A percentile compares a stretch with the other conserved stretches of the same genome.
Evolutionary conservation across 2,113 vertebrate species (phyloP).

Genomic region (Bungarus multicinctus): DNA sequence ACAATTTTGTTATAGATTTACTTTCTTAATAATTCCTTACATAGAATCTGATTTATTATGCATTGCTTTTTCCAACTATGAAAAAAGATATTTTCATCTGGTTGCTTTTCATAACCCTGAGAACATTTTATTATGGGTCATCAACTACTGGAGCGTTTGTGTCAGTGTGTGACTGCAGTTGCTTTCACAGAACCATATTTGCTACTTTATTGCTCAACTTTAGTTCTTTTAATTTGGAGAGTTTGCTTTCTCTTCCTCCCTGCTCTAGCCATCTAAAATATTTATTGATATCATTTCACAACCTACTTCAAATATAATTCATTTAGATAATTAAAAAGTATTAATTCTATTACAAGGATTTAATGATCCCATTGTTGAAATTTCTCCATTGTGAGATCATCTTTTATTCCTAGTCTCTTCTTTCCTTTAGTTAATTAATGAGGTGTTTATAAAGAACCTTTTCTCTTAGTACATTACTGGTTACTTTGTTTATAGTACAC

Average conservation of each 20-base stretch:
- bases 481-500: neutral
- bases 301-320: neutral
- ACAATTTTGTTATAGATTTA: neutral
- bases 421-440: neutral
- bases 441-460: neutral
- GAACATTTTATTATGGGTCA: neutral
- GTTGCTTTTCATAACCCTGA: neutral
- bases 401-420: neutral
- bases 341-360: neutral
- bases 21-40: neutral
- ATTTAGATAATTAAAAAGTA: neutral
- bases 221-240: neutral
- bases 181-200: neutral
- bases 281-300: neutral
- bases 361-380: neutral
- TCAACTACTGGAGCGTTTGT: neutral
- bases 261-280: neutral
- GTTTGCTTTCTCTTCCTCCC: neutral
- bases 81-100: neutral
- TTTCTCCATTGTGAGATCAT: neutral
- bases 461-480: neutral
- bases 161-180: neutral
- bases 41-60: neutral
- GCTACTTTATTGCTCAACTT: neutral
- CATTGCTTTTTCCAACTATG: neutral